Percentiles rank a stretch among this genome's conserved stretches.
Evolutionary conservation across 2,113 vertebrate genomes (phyloP).

Genomic region (Oenanthe oenanthe): DNA sequence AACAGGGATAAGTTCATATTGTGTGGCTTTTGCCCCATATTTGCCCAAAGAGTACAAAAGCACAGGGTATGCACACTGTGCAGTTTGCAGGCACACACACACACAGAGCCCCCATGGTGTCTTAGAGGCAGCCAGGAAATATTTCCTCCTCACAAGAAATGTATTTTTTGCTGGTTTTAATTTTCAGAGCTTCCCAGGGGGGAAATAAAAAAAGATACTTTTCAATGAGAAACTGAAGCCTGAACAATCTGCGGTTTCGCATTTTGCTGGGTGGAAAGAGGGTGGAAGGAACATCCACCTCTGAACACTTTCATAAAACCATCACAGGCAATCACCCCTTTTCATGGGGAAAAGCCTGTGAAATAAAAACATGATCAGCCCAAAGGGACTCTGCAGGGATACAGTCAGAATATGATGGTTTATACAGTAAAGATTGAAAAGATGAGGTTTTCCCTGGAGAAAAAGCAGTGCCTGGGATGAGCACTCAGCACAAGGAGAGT

Average conservation of each 20-base stretch:
- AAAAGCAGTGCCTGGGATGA: neutral
- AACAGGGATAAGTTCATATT: neutral
- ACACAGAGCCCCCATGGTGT: neutral
- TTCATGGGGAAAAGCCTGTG: neutral
- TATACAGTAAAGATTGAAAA: neutral
- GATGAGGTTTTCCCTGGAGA: neutral
- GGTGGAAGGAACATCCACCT: neutral
- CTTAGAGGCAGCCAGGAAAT: constrained; percentile 6
- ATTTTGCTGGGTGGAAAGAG: neutral
- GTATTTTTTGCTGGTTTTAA: constrained; percentile 45
- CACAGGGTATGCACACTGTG: neutral
- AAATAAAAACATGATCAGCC: neutral
- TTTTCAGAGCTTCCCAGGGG: constrained; percentile 18
- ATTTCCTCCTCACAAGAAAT: constrained; percentile 16
- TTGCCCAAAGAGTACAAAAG: neutral
- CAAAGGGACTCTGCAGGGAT: neutral
- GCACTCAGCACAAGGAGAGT: neutral
- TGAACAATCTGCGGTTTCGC: neutral
- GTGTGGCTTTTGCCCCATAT: neutral
- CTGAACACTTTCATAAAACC: neutral
- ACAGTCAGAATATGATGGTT: neutral
- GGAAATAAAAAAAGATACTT: neutral
- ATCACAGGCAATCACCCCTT: neutral
- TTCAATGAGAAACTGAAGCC: constrained; percentile 24
- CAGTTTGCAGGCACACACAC: neutral